Base-by-base conservation (phyloP, 1,140 invertebrate genomes). In the Campoletis sonorensis region DNA sequence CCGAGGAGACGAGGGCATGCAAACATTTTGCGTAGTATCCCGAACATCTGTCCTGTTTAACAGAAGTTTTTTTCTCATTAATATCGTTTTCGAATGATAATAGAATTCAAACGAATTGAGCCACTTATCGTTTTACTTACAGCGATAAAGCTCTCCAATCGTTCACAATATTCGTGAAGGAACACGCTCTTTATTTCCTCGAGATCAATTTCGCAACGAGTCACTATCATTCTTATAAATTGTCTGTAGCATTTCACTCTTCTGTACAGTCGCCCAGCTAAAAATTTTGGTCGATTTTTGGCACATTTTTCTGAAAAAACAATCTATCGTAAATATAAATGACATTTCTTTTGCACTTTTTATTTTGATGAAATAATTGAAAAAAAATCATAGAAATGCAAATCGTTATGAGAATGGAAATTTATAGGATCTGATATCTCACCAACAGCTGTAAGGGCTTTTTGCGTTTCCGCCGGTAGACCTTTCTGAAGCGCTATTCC, bases 201-300 rank as follows among this genome's bases (percentile, higher is more conserved):
- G 91, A 98, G 93, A 90, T 98, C 97, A n/a, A 98, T 94, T 94
- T 98, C 98, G 85, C 94, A 96, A 79, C 98, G 94, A 1, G 96
- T 96, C 1, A 98, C 96, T 81, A 98, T 93, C 37, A 98, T 94
- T 83, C 98, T 94, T 79, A 98, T 98, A 61, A 99, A 93, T 83
- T 95, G 95, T 5, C 94, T 95, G 26, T 96, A 87, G 23, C 96
- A 96, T 81, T 96, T 96, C 97, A 99, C 98, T 27, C 96, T 95
- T 85, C 97, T 95, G 88, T 98, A 95, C 11, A 99, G 92, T 71
- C 95, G 94, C 87, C 98, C 96, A 5, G 98, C 98, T 92, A 98
- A 99, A 92, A 97, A 99, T 72, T 94, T 93, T 11, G 96, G 93
- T 89, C 96, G 95, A 88, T 98, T 97, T 85, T 95, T 95, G 0